phyloP scores from a whole-genome alignment of 2,888 invertebrate species.

The Protophormia terraenovae region DNA sequence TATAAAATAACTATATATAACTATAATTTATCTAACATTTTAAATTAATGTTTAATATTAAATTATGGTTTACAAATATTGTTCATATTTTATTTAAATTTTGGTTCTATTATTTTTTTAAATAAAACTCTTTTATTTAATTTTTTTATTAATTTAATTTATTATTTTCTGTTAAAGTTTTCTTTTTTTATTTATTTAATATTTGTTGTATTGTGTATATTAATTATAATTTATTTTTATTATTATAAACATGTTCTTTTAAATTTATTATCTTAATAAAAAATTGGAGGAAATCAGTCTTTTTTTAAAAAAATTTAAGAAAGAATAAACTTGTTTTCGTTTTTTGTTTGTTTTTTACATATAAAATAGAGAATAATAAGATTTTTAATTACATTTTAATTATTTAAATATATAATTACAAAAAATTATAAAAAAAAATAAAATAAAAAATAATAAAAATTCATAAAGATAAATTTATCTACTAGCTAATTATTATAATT shows the following conservation, averaged over 20 bases:
- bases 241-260: constrained; percentile 69
- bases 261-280: constrained; percentile 69
- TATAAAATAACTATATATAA: no score
- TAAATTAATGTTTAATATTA: not conserved
- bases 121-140: not conserved
- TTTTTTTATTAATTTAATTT: not conserved
- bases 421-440: not conserved
- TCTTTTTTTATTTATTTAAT: constrained; percentile 46
- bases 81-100: no score
- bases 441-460: not conserved
- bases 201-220: constrained; percentile 70
- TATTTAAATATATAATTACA: constrained; percentile 1
- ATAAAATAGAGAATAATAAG: not conserved
- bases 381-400: not conserved
- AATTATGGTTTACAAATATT: not conserved
- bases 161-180: not conserved
- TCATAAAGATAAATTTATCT: constrained; percentile 16
- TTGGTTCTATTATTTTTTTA: not conserved
- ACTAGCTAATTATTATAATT: constrained; percentile 30
- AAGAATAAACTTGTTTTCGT: constrained; percentile 33
- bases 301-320: constrained; percentile 71
- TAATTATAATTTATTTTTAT: constrained; percentile 59
- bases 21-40: no score
- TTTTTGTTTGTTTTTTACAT: constrained; percentile 1
- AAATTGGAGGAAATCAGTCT: constrained; percentile 81